Base-by-base conservation (phyloP, 2,888 invertebrate genomes). In the Metacarcinus magister region DNA sequence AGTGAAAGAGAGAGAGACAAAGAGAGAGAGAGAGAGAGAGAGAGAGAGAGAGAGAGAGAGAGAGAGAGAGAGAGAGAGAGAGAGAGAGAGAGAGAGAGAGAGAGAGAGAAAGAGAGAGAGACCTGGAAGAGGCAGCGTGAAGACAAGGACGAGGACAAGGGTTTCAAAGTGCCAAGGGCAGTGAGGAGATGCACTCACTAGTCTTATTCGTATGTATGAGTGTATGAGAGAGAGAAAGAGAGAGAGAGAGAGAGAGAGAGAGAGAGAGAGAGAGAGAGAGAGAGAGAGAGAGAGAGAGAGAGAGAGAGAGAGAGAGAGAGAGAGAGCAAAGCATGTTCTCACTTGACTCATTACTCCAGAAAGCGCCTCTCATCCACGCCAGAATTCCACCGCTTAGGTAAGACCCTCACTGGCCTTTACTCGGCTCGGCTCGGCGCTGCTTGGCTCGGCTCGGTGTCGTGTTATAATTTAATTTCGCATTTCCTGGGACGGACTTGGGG, bases 271-370 rank as follows among this genome's bases (percentile, higher is more conserved):
- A 82, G 82, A 82, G 28, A 82, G 82, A 32, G 32, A 82, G 32
- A 82, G 28, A 82, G n/a, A 82, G 28, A 82, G 82, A 82, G n/a
- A 82, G 82, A 32, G 28, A 32, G 82, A 82, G 28, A 82, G 82
- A 82, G n/a, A 82, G 82, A 82, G 28, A 82, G 82, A 82, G 82
- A 82, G 82, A 82, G 82, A 82, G 82, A 82, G 32, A 82, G 82
- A 82, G 23, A 67, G 67, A 75, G 75, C 75, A 75, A 23, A 28
- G 75, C 75, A 75, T 23, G n/a, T 82, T 28, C 32, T 32, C 32
- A 5, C 13, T 32, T 5, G 82, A 82, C 82, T 82, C 82, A 82
- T 82, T 82, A 32, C 82, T 82, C 82, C 32, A 8, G 13, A 10
- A 82, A 28, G 28, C 82, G 16, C 13, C 82, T 82, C 82, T 13